Percentiles rank a stretch among this genome's conserved stretches.
phyloP scores from a whole-genome alignment of 1,140 invertebrate species.

The Vanessa atalanta region DNA sequence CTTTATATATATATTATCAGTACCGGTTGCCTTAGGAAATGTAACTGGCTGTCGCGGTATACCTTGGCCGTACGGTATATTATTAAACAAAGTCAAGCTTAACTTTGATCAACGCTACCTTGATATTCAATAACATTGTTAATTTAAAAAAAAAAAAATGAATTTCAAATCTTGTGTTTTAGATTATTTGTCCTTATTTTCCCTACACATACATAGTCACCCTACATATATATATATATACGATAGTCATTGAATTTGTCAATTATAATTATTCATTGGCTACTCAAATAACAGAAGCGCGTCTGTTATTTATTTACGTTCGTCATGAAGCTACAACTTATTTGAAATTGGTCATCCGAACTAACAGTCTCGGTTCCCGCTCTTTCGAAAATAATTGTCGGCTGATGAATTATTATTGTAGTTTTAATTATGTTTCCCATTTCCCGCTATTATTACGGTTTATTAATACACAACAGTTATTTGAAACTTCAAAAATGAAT shows the following conservation, averaged over 20 bases:
- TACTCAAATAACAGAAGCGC: slow-evolving; percentile 4
- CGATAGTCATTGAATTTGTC: neutral
- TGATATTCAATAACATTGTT: too few species aligned
- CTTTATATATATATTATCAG: too few species aligned
- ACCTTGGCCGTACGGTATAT: too few species aligned
- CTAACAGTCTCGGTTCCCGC: neutral
- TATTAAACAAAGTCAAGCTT: too few species aligned
- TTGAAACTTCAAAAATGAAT: neutral
- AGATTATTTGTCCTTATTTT: neutral
- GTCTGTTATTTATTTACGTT: neutral
- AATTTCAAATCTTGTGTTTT: too few species aligned
- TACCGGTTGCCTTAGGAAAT: too few species aligned
- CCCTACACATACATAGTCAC: neutral
- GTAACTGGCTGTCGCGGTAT: too few species aligned
- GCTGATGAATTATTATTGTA: neutral
- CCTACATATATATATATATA: neutral
- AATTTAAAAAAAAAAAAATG: too few species aligned
- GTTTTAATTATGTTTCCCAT: neutral
- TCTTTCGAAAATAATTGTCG: neutral
- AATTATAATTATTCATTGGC: neutral
- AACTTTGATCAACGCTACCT: too few species aligned
- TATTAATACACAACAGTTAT: neutral
- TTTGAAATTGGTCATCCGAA: neutral
- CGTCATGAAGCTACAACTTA: neutral
- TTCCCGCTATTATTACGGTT: slow-evolving; percentile 2